These are phyloP conservation scores for Ispidina lecontei DNA, from an alignment of 2,797 vertebrate genomes.

Conservation along the genomic window DNA sequence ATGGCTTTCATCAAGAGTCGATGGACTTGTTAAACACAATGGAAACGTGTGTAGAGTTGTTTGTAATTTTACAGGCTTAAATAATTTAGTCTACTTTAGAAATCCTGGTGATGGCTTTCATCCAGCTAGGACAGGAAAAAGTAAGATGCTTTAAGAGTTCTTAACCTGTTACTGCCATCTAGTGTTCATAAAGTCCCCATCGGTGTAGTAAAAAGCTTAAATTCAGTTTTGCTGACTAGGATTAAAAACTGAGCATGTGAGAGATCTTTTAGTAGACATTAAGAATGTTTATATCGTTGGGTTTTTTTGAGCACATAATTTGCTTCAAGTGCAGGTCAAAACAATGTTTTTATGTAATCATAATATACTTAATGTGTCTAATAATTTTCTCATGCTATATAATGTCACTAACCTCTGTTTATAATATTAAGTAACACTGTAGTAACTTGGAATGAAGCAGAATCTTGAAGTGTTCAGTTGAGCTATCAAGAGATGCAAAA, in stretches of 20 bases:
- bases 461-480: not conserved
- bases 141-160: not conserved
- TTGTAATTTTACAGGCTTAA: not conserved
- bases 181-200: constrained; percentile 18
- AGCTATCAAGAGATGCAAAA: not conserved
- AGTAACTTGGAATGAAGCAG: not conserved
- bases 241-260: not conserved
- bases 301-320: not conserved
- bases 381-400: not conserved
- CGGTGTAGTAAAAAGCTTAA: not conserved
- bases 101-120: not conserved
- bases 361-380: not conserved
- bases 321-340: not conserved
- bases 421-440: not conserved
- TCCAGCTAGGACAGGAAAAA: not conserved
- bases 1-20: not conserved
- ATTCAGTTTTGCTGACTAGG: not conserved
- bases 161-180: constrained; percentile 75
- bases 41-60: not conserved
- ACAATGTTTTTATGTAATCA: not conserved
- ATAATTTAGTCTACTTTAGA: not conserved
- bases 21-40: not conserved
- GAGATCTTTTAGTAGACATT: not conserved
- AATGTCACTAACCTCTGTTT: not conserved
- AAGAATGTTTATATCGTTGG: not conserved